Evolutionary conservation across 2,797 vertebrate species (phyloP).

Genomic region (Poeciliopsis presidionis): DNA sequence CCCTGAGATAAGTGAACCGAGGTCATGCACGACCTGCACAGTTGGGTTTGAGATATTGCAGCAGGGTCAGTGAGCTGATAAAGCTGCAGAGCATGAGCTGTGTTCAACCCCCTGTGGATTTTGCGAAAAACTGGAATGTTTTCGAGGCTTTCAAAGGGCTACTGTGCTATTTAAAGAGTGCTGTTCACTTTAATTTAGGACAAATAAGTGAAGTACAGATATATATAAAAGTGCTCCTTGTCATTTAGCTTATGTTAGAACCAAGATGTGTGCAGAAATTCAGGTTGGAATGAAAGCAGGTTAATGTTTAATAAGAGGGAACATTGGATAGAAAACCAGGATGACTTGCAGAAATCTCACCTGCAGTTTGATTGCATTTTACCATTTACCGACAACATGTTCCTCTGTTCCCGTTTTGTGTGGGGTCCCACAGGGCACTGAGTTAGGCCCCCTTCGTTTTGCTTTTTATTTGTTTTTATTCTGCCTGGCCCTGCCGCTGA

Average conservation of each 20-base stretch:
- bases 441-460: neutral
- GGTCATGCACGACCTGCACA: conserved; percentile 50
- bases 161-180: neutral
- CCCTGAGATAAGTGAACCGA: conserved; percentile 31
- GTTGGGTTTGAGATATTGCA: conserved; percentile 61
- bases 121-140: conserved; percentile 45
- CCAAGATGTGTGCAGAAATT: conserved; percentile 24
- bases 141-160: conserved; percentile 25
- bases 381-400: neutral
- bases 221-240: conserved; percentile 6
- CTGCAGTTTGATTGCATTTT: neutral
- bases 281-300: conserved; percentile 7
- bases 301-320: conserved; percentile 40
- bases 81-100: conserved; percentile 59
- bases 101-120: conserved; percentile 34
- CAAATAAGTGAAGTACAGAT: neutral
- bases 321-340: conserved; percentile 5
- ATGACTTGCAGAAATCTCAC: neutral
- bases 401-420: neutral
- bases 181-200: neutral
- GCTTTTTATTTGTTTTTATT: neutral
- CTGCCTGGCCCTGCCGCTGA: neutral
- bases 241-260: conserved; percentile 22
- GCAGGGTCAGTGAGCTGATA: conserved; percentile 51
- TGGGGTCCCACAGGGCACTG: neutral